phyloP scores from a whole-genome alignment of 2,113 vertebrate genomes.

The Xerus inauris region DNA sequence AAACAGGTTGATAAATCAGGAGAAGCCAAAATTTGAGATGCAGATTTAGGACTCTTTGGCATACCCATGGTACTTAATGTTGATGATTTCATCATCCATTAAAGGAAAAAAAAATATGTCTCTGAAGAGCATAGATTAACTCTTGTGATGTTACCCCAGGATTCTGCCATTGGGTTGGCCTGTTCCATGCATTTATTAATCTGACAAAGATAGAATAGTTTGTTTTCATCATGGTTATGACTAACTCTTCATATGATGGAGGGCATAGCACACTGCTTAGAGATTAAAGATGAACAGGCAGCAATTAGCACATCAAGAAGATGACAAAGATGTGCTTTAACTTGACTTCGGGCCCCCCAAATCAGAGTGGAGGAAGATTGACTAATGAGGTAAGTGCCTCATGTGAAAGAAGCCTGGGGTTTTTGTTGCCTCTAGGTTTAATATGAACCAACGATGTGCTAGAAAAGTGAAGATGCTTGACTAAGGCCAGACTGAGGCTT shows the following conservation, averaged over 20 bases:
- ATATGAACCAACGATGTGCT: neutral
- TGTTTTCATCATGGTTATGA: neutral
- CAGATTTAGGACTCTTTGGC: neutral
- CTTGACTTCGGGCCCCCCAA: neutral
- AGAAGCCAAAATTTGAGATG: neutral
- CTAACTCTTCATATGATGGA: neutral
- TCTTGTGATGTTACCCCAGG: neutral
- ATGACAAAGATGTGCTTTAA: neutral
- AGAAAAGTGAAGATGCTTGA: neutral
- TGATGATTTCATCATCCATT: neutral
- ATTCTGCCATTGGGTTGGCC: neutral
- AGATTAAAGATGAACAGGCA: neutral
- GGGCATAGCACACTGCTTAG: fast-evolving
- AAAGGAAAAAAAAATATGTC: neutral
- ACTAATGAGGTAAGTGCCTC: neutral
- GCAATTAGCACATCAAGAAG: neutral
- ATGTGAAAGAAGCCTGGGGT: neutral
- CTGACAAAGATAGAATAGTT: neutral
- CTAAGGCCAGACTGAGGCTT: neutral
- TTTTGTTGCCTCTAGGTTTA: neutral
- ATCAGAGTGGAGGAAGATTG: neutral
- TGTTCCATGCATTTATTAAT: neutral
- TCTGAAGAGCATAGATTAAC: neutral
- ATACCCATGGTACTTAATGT: neutral
- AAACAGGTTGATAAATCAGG: neutral